Base-by-base conservation (phyloP, 2,113 vertebrate species). In the Indicator maculatus region DNA sequence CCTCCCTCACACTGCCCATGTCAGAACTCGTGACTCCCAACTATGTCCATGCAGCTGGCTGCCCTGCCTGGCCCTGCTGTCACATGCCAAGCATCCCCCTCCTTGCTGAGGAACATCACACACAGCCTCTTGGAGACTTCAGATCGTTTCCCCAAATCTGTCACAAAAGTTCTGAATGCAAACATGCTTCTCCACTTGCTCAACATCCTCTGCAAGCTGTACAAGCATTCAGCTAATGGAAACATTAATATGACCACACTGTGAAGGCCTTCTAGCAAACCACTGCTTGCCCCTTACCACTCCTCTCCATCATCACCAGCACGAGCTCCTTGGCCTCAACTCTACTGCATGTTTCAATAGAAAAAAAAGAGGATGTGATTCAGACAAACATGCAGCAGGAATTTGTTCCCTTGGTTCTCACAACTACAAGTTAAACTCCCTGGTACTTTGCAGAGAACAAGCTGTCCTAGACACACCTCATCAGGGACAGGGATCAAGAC, bases 1-100 rank as follows among this genome's bases (percentile, higher is more conserved):
- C 27, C 50, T 33, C 11, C 27, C 44, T 53, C 0, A 0, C 18
- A 21, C 12, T 0, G 0, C 36, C 17, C 0, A 0, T 44, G 38
- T 12, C 52, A 39, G 58, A 59, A 47, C 21, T 52, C 1, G 0
- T 45, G 78, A 79, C 33, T 50, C n/a, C 33, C 63, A 60, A 69
- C n/a, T 71, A n/a, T 0, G 0, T 9, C 16, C 64, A 14, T 13
- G 13, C 39, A 77, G 59, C 47, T 12, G 9, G 24, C 30, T 30
- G 15, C 58, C n/a, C 60, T 39, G 45, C 53, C 38, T 30, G 26
- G 9, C 8, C 58, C 74, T 50, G 31, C 26, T 33, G 1, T 17
- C 56, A 38, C 7, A 0, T 0, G 0, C 30, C 72, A 59, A 66
- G 36, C 65, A 70, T 6, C 52, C 31, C 31, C 27, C 36, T 86